Base-by-base conservation (phyloP, 1,140 invertebrate genomes). In the Andricus grossulariae region DNA sequence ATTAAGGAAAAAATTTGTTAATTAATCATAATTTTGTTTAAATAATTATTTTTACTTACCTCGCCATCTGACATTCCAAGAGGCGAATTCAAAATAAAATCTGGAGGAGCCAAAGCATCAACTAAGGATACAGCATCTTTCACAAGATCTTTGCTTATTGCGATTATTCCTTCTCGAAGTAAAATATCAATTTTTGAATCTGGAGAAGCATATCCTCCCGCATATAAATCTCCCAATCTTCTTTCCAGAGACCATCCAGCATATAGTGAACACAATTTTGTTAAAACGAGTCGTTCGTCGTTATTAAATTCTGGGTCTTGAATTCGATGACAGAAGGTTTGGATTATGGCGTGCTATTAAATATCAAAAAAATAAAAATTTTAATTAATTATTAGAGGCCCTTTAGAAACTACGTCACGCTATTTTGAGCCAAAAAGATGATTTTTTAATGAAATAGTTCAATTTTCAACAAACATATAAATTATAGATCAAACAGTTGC, bases 21-120 rank as follows among this genome's bases (percentile, higher is more conserved):
- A n/a, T 32, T 32, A 32, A 5, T 3, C 0, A 32, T 32, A 32
- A 32, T 32, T 5, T 32, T 32, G 25, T 32, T 32, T 5, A 21
- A 45, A 16, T 16, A 2, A 39, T 32, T 16, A 66, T n/a, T 16
- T n/a, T 66, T 39, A 39, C 16, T 39, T 16, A 66, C 60, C 60
- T 66, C 60, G 21, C 60, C 60, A n/a, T 66, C 60, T n/a, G 60
- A 66, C 60, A 66, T 39, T 66, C 60, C 60, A 32, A 66, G 60
- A 15, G 60, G 60, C 5, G 60, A 66, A 45, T 45, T 66, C n/a
- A 66, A 45, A n/a, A 66, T 93, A 87, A 96, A 98, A 91, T 98
- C 97, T 4, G 97, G 95, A 3, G 97, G 97, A 45, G 97, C 96
- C 45, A 98, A 91, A 54, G 95, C 95, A 91, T 99, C 98, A 1